Base-by-base conservation (phyloP, 2,888 invertebrate species). In the Drosophila peninsularis region DNA sequence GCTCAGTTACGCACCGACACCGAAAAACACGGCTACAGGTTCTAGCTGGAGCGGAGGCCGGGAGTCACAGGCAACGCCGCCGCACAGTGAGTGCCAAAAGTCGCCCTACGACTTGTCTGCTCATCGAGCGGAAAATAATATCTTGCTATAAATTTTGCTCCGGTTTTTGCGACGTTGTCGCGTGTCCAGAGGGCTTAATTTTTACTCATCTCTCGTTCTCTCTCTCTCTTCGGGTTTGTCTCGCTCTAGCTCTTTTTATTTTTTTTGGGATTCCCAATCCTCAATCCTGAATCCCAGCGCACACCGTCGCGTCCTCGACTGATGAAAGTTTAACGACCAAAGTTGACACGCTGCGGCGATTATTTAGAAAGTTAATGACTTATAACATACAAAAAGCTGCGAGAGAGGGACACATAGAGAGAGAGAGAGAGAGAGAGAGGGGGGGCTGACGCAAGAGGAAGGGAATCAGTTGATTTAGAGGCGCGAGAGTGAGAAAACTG, bases 81-180 rank as follows among this genome's bases (percentile, higher is more conserved):
- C 49, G 60, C 64, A 78, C 72, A 88, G 70, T 74, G 65, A 86
- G 89, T 81, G 83, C 83, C 88, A 89, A 85, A 89, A 85, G 86
- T 89, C 86, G 88, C 89, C 89, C 82, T 68, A 84, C 83, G 88
- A 89, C 83, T 84, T 84, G 88, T 89, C 88, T 86, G 85, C 85
- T 89, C 85, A 89, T 85, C 89, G 88, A 86, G 89, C 90, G 89
- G 89, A 86, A 86, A 86, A 86, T 86, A 86, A 86, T 86, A 86
- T 89, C 89, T 83, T 80, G 89, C 85, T 88, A 86, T 86, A 89
- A 86, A 86, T 86, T 86, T 78, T 52, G 71, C 73, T 77, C 71
- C 71, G 69, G 71, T 78, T 79, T 74, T 78, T 78, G 44, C 62
- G 66, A 53, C 60, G 62, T 56, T 75, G 62, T 79, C 75, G 75